Conservation (phyloP, 2,888 invertebrate genomes). For the Magallana nippona region DNA sequence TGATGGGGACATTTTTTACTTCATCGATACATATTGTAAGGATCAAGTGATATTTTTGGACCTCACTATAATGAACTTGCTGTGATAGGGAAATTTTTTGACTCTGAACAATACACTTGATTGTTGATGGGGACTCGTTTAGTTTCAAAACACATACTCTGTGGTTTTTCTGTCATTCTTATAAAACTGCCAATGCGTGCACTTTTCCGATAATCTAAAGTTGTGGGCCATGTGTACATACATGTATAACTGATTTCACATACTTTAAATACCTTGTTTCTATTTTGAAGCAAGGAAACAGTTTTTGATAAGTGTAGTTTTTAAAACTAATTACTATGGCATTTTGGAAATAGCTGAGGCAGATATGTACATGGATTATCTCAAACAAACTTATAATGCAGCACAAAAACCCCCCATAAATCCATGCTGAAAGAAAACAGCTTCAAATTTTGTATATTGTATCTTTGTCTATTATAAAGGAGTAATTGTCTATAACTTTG, state of each 20-base stretch:
- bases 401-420: too few species aligned
- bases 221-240: conserved; percentile 28
- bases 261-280: conserved; percentile 6
- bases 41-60: too few species aligned
- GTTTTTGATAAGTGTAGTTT: conserved; percentile 20
- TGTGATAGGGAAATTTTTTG: too few species aligned
- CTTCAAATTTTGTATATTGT: too few species aligned
- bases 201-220: conserved; percentile 10
- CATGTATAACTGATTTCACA: conserved; percentile 7
- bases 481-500: too few species aligned
- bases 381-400: too few species aligned
- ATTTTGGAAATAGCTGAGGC: conserved; percentile 8
- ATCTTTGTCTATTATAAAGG: too few species aligned
- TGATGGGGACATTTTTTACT: too few species aligned
- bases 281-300: conserved; percentile 22
- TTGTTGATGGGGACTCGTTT: background rate
- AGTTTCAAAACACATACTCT: background rate
- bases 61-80: too few species aligned
- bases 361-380: background rate
- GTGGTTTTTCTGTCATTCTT: conserved; percentile 8
- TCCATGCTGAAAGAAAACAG: too few species aligned
- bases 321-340: conserved; percentile 22
- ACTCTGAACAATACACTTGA: background rate
- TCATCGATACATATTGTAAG: too few species aligned
- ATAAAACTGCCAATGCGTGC: conserved; percentile 6